phyloP scores from a whole-genome alignment of 2,888 invertebrate species.

The Pammene aurita region DNA sequence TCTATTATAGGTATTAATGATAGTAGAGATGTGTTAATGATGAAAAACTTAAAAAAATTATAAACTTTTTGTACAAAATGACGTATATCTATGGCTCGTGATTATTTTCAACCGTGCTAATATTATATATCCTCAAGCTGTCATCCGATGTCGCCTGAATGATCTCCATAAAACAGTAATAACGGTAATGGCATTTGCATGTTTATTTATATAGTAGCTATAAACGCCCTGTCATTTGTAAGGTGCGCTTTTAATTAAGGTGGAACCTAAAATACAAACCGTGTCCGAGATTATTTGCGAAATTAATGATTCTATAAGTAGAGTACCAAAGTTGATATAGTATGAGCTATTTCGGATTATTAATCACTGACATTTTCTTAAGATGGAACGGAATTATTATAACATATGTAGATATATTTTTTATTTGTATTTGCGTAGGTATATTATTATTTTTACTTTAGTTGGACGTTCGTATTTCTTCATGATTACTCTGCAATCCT shows the following conservation, averaged over 20 bases:
- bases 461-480: too few relatives aligned
- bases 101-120: too few relatives aligned
- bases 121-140: slow-evolving; percentile 41
- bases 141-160: slow-evolving; percentile 66
- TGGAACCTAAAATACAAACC: slow-evolving; percentile 26
- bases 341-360: not conserved
- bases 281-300: slow-evolving; percentile 22
- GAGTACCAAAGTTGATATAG: not conserved
- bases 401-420: too few relatives aligned
- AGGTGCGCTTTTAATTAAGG: slow-evolving; percentile 61
- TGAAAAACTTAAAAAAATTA: too few relatives aligned
- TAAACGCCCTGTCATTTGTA: slow-evolving; percentile 70
- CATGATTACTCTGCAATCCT: too few relatives aligned
- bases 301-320: slow-evolving; percentile 20
- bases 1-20: too few relatives aligned
- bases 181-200: slow-evolving; percentile 77
- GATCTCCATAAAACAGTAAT: slow-evolving; percentile 71
- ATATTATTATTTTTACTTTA: too few relatives aligned
- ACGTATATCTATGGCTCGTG: too few relatives aligned
- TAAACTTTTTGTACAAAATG: too few relatives aligned
- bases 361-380: not conserved
- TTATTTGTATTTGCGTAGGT: too few relatives aligned
- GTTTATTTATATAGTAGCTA: slow-evolving; percentile 74
- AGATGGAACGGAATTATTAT: not conserved
- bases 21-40: too few relatives aligned